phyloP scores from a whole-genome alignment of 2,113 vertebrate genomes.

The Cheilinus undulatus region DNA sequence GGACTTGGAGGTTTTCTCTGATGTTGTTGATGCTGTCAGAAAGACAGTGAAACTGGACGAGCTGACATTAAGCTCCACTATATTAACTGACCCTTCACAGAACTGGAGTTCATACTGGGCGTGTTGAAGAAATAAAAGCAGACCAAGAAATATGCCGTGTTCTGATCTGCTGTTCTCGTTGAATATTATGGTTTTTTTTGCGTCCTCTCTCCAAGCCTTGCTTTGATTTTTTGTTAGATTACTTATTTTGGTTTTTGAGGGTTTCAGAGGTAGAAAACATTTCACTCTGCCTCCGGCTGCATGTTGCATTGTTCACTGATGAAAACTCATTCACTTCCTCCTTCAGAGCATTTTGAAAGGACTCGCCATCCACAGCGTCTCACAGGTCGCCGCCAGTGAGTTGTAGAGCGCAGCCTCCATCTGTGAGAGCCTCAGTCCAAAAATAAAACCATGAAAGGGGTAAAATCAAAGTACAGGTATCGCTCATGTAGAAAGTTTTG shows the following conservation, averaged over 20 bases:
- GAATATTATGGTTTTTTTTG: not conserved
- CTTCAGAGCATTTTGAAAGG: slow-evolving; percentile 24
- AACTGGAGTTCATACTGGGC: slow-evolving; percentile 34
- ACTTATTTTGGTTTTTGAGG: not conserved
- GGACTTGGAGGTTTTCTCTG: slow-evolving; percentile 47
- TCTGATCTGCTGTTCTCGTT: slow-evolving; percentile 1
- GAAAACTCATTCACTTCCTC: slow-evolving; percentile 24
- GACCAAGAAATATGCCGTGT: not conserved
- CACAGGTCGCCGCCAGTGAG: slow-evolving; percentile 37
- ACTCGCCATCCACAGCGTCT: slow-evolving; percentile 21
- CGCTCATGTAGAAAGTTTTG: not conserved
- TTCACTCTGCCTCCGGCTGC: slow-evolving; percentile 26
- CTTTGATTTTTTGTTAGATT: slow-evolving; percentile 6
- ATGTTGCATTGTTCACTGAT: slow-evolving; percentile 31
- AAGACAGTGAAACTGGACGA: slow-evolving; percentile 56
- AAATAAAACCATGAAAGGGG: not conserved
- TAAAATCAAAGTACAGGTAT: not conserved
- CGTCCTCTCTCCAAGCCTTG: not conserved
- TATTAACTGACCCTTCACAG: slow-evolving; percentile 59
- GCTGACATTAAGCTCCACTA: slow-evolving; percentile 64
- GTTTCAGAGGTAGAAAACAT: slow-evolving; percentile 4
- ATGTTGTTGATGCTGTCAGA: slow-evolving; percentile 63
- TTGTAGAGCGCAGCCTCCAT: slow-evolving; percentile 9
- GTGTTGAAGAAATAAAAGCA: slow-evolving; percentile 6
- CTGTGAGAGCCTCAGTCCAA: slow-evolving; percentile 18